These are phyloP conservation scores for Andrena trimmerana DNA, from an alignment of 2,888 invertebrate genomes.

Conservation along the genomic window DNA sequence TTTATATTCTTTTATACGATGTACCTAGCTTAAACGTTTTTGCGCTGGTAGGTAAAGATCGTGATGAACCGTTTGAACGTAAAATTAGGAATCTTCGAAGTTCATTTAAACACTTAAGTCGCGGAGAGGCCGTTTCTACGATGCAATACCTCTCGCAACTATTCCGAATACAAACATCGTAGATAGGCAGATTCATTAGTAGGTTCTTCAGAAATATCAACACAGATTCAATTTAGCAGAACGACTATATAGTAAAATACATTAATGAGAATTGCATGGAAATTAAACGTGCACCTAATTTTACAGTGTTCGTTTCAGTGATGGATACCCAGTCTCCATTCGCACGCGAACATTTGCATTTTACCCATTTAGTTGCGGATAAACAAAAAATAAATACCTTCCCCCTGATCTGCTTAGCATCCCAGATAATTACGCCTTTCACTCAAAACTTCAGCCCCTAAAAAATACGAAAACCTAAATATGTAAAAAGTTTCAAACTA, in stretches of 20 bases:
- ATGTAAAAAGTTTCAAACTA: too few species aligned
- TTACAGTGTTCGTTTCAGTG: not conserved
- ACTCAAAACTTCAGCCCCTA: too few species aligned
- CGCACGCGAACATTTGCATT: not conserved
- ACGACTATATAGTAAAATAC: not conserved
- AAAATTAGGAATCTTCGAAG: too few species aligned
- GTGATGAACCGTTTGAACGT: too few species aligned
- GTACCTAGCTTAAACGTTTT: too few species aligned
- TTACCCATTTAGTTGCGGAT: not conserved
- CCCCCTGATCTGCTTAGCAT: too few species aligned
- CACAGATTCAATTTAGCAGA: slow-evolving; percentile 4
- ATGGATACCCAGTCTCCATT: not conserved
- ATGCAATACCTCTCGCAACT: not conserved
- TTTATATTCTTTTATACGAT: too few species aligned
- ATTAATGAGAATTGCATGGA: slow-evolving; percentile 1
- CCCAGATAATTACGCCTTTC: too few species aligned
- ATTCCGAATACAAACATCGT: not conserved
- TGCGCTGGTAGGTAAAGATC: too few species aligned
- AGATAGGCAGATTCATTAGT: not conserved
- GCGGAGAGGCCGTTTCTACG: too few species aligned
- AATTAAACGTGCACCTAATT: not conserved
- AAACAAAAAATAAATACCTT: not conserved
- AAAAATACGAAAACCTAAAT: too few species aligned
- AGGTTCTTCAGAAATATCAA: not conserved
- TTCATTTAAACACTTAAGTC: too few species aligned